A percentile compares a stretch with the other conserved stretches of the same genome.
These are phyloP conservation scores for Pyralis farinalis DNA, from an alignment of 2,888 invertebrate genomes.

Conservation along the genomic window DNA sequence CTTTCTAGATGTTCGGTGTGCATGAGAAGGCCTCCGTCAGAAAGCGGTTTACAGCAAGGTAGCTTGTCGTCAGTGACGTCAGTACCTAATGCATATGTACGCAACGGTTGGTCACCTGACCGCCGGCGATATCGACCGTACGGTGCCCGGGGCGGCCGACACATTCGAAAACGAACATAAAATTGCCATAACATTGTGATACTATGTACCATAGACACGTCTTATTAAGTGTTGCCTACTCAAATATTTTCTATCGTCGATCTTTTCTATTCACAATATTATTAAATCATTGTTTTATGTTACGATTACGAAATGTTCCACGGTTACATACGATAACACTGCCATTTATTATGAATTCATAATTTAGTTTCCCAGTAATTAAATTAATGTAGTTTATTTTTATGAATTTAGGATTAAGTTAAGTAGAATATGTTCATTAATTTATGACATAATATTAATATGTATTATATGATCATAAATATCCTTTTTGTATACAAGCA, in stretches of 20 bases:
- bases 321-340: not conserved
- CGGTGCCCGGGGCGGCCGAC: slow-evolving; percentile 18
- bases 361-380: slow-evolving; percentile 1
- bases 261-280: not conserved
- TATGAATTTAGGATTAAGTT: slow-evolving; percentile 2
- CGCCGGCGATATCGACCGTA: slow-evolving; percentile 18
- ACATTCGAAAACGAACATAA: slow-evolving; percentile 28
- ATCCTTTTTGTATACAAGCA: no score
- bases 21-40: slow-evolving; percentile 50
- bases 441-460: slow-evolving; percentile 1
- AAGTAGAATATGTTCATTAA: slow-evolving; percentile 1
- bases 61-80: slow-evolving; percentile 28
- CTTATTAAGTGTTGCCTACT: not conserved
- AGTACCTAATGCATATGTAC: slow-evolving; percentile 54
- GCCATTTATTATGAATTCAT: slow-evolving; percentile 5
- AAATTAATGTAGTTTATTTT: not conserved
- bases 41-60: no score
- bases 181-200: slow-evolving; percentile 18
- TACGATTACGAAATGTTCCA: not conserved
- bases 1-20: slow-evolving; percentile 61
- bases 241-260: no score
- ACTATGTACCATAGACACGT: slow-evolving; percentile 9
- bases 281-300: not conserved
- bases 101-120: slow-evolving; percentile 12
- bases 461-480: no score